Percentiles rank a stretch among this genome's conserved stretches.
Conservation (phyloP, 2,113 vertebrate species). For the Antigone vipio region DNA sequence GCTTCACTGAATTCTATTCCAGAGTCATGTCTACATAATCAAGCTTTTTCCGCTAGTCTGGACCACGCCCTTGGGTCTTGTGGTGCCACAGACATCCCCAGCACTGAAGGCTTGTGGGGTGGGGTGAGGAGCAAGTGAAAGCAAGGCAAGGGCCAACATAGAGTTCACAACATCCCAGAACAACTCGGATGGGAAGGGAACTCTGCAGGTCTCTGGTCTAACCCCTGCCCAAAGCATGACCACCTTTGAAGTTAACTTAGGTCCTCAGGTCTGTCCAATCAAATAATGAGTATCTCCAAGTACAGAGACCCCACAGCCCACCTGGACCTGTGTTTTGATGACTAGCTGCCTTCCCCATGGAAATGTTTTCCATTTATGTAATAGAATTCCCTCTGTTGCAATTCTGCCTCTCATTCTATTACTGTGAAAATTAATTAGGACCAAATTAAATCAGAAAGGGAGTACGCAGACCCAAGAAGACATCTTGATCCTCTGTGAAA, state of each 20-base stretch:
- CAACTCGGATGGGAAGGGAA: not conserved
- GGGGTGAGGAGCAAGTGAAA: not conserved
- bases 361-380: not conserved
- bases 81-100: not conserved
- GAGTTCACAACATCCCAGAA: not conserved
- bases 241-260: not conserved
- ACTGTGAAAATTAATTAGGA: slow-evolving; percentile 18
- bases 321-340: not conserved
- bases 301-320: not conserved
- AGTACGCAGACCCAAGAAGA: not conserved
- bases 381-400: not conserved
- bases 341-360: not conserved
- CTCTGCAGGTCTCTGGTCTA: not conserved
- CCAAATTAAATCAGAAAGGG: not conserved
- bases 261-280: not conserved
- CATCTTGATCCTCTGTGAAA: not conserved
- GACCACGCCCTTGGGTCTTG: not conserved
- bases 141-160: not conserved
- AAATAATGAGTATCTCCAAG: not conserved
- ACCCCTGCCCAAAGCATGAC: not conserved
- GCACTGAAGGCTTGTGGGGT: not conserved
- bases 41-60: not conserved
- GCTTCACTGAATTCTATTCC: not conserved
- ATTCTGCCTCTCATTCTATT: not conserved
- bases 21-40: not conserved